These are phyloP conservation scores for Hemibagrus wyckioides DNA, from an alignment of 2,113 vertebrate genomes.

Conservation along the genomic window DNA sequence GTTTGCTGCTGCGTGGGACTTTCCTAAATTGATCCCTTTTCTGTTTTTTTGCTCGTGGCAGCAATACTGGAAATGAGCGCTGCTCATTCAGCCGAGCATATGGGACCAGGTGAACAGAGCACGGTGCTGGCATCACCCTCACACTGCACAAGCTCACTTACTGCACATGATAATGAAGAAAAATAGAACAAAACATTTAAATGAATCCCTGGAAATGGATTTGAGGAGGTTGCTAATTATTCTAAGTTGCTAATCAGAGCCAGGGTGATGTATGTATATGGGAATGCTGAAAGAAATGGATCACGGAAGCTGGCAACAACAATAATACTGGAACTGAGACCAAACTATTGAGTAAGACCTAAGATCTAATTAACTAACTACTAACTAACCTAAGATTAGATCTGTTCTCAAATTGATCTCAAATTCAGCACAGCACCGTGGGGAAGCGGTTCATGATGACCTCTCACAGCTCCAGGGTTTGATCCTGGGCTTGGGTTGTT, in stretches of 20 bases:
- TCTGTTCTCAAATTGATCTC: not conserved
- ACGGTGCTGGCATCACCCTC: not conserved
- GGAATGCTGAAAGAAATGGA: not conserved
- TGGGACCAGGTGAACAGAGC: not conserved
- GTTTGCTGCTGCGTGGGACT: not conserved
- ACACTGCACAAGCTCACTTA: too few relatives aligned
- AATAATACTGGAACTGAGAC: not conserved
- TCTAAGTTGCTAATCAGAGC: not conserved
- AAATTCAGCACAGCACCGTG: not conserved
- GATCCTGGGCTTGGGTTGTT: not conserved
- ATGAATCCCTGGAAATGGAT: not conserved
- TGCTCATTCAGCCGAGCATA: not conserved
- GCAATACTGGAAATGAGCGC: constrained; percentile 19
- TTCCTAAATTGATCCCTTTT: constrained; percentile 20
- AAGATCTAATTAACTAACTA: too few relatives aligned
- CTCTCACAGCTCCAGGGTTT: not conserved
- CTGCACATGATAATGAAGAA: not conserved
- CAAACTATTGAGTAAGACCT: not conserved
- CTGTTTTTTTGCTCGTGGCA: constrained; percentile 5
- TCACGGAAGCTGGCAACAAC: not conserved
- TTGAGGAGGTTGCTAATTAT: not conserved
- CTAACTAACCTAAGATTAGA: too few relatives aligned
- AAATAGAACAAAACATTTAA: not conserved
- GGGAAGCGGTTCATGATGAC: too few relatives aligned
- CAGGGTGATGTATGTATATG: not conserved